phyloP scores from a whole-genome alignment of 2,888 invertebrate genomes.

The Epirrhoe tristata region DNA sequence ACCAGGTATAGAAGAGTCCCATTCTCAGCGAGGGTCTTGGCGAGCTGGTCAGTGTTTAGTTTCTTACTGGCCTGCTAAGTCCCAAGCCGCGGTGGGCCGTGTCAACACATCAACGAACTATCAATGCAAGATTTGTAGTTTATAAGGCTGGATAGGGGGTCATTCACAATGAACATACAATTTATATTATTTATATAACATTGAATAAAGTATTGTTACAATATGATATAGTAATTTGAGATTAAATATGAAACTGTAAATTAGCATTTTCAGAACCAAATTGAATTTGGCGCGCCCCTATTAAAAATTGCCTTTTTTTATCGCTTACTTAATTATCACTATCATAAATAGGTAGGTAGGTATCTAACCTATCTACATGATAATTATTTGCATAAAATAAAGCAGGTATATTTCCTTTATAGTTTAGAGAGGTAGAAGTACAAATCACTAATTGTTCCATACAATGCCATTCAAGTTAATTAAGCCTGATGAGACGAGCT shows the following conservation, averaged over 20 bases:
- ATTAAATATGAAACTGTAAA: no score
- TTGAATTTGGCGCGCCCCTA: no score
- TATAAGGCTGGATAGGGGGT: conserved; percentile 1
- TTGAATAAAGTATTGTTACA: no score
- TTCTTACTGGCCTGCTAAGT: conserved; percentile 95
- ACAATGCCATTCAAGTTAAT: conserved; percentile 61
- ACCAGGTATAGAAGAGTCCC: conserved; percentile 29
- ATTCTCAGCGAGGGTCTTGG: conserved; percentile 88
- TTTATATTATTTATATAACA: neutral
- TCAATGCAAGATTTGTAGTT: conserved; percentile 23
- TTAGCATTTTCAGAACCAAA: no score
- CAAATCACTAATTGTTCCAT: conserved; percentile 49
- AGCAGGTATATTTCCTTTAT: no score
- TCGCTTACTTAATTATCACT: no score
- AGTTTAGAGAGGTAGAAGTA: neutral
- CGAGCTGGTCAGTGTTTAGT: conserved; percentile 86
- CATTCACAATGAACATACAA: conserved; percentile 3
- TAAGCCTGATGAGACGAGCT: conserved; percentile 48
- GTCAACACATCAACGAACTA: conserved; percentile 37
- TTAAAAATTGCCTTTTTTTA: no score
- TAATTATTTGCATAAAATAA: no score
- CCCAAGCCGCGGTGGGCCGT: conserved; percentile 87
- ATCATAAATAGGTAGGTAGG: no score
- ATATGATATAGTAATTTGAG: no score
- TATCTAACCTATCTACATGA: no score